Evolutionary conservation across 1,140 invertebrate genomes (phyloP), one percentile per base, ranked within the genome.

Genomic region (Eumaeus atala): DNA sequence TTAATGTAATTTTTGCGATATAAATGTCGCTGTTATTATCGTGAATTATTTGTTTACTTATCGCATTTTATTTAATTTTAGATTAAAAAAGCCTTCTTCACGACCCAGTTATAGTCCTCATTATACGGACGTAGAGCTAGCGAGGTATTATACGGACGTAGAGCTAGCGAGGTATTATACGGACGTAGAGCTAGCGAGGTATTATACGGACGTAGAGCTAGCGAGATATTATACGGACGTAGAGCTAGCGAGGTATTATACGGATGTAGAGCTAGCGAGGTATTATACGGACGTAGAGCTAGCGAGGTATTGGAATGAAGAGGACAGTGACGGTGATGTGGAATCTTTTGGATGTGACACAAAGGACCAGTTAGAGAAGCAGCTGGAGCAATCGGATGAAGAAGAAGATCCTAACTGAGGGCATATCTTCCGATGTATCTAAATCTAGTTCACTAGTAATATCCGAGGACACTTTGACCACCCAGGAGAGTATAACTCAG

Each of bases 351-450:
- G 21, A 28, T 3, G 40, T 44, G 40, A 44, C 8, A 44, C 40
- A 44, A 12, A 44, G 7, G 12, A 14, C n/a, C n/a, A 44, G 40
- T 44, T 44, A 44, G 12, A 44, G 7, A 44, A 44, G 40, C 40
- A 44, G 40, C 40, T 44, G n/a, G 12, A 44, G 2, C 40, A 44
- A 44, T 14, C 6, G n/a, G 40, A 44, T 44, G 40, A 44, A n/a
- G n/a, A n/a, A 44, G 40, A 44, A 44, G 40, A 44, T 44, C 12
- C 40, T 7, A 7, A 44, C 40, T 44, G 12, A 44, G 12, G 40
- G 9, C 9, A 44, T 44, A 44, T 44, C 40, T 16, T 44, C 40
- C 3, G 14, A 44, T 44, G 40, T 44, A 44, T n/a, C n/a, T n/a
- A n/a, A n/a, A 16, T 16, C 6, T 16, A 12, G 14, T 44, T 44